These are phyloP conservation scores for Ondatra zibethicus DNA, from an alignment of 2,113 vertebrate species.

Conservation along the genomic window DNA sequence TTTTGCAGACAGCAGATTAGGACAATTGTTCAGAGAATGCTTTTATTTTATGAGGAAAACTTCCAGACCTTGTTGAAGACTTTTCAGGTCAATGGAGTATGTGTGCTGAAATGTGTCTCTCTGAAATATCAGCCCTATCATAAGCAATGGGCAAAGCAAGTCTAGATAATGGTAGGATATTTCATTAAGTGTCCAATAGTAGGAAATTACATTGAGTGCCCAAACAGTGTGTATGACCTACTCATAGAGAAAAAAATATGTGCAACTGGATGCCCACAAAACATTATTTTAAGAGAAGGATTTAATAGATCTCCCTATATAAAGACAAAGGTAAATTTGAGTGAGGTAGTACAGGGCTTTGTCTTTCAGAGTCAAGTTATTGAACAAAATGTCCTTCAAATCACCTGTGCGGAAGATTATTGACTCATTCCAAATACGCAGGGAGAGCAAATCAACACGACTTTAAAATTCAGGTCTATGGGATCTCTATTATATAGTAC, in stretches of 20 bases:
- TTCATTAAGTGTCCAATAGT: not conserved
- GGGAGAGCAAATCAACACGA: not conserved
- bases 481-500: not conserved
- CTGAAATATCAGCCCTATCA: not conserved
- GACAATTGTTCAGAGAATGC: constrained; percentile 23
- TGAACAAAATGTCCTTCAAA: constrained; percentile 1
- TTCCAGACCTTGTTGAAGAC: not conserved
- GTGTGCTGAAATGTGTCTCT: not conserved
- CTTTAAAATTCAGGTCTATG: not conserved
- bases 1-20: constrained; percentile 41
- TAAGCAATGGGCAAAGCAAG: not conserved
- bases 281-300: not conserved
- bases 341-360: not conserved
- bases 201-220: not conserved
- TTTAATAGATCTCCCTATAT: not conserved
- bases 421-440: not conserved
- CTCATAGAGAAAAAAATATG: not conserved
- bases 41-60: constrained; percentile 18
- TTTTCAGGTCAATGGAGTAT: not conserved
- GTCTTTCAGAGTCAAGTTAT: not conserved
- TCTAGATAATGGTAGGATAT: not conserved
- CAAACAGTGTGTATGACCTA: not conserved
- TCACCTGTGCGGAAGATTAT: constrained; percentile 1
- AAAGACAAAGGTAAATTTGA: constrained; percentile 30
- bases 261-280: not conserved